Conservation (phyloP, 1,140 invertebrate species). For the Riptortus pedestris region DNA sequence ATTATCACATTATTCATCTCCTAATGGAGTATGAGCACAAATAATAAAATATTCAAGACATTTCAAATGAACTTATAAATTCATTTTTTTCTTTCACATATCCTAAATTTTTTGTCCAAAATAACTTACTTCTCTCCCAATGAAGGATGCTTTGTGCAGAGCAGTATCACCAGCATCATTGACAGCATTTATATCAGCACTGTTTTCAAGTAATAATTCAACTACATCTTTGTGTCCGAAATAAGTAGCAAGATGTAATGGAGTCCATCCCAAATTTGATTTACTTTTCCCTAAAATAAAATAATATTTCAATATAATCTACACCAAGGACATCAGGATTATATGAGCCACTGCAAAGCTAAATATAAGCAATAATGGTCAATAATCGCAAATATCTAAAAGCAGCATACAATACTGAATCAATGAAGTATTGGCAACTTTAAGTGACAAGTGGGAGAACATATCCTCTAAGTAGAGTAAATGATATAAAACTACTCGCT, state of each 20-base stretch:
- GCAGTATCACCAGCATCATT: conserved; percentile 51
- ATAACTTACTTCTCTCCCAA: conserved; percentile 49
- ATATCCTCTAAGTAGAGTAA: too few relatives aligned
- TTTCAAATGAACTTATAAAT: too few relatives aligned
- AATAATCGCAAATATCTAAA: background rate
- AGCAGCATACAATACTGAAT: background rate
- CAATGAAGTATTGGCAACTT: background rate
- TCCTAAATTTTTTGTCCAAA: too few relatives aligned
- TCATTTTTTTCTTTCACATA: too few relatives aligned
- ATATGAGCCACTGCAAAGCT: background rate
- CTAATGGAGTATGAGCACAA: too few relatives aligned
- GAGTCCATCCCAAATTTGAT: conserved; percentile 48
- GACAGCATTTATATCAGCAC: conserved; percentile 52
- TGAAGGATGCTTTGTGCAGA: conserved; percentile 48
- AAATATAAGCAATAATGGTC: background rate
- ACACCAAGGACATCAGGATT: background rate
- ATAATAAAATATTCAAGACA: too few relatives aligned
- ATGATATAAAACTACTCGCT: too few relatives aligned
- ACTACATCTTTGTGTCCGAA: conserved; percentile 46
- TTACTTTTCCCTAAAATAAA: conserved; percentile 40
- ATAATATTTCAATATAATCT: conserved; percentile 12
- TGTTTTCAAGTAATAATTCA: conserved; percentile 42
- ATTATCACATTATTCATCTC: too few relatives aligned
- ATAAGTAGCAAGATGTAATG: conserved; percentile 54
- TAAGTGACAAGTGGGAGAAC: too few relatives aligned